These are phyloP conservation scores for Austrolebias charrua DNA, from an alignment of 2,797 vertebrate species.

Conservation along the genomic window DNA sequence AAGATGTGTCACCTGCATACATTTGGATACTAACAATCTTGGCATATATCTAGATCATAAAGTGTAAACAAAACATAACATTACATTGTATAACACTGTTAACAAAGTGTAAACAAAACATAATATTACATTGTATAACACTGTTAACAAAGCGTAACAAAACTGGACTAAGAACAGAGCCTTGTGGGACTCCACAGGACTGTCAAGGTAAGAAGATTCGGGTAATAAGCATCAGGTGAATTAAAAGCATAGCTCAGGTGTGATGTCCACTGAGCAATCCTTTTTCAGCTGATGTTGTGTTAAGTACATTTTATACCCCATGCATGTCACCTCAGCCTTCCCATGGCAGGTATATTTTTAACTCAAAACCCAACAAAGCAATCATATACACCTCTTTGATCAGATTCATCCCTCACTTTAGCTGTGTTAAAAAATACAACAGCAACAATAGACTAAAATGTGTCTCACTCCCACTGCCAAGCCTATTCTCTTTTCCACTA, in stretches of 20 bases:
- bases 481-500: conserved; percentile 58
- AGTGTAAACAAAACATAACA: too few species aligned
- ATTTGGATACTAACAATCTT: too few species aligned
- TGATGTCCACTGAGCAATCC: conserved; percentile 29
- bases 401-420: conserved; percentile 71
- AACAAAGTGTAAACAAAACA: too few species aligned
- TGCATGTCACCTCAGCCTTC: conserved; percentile 11
- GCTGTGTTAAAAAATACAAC: conserved; percentile 52
- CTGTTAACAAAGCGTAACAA: too few species aligned
- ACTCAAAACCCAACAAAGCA: conserved; percentile 49
- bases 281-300: conserved; percentile 32
- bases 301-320: conserved; percentile 3
- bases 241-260: conserved; percentile 54
- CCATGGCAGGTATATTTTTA: conserved; percentile 25
- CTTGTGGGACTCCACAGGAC: too few species aligned
- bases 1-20: too few species aligned
- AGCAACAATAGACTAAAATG: conserved; percentile 63
- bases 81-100: too few species aligned
- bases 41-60: too few species aligned
- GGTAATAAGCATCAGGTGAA: conserved; percentile 36
- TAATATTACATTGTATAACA: too few species aligned
- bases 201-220: conserved; percentile 5
- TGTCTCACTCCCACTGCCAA: conserved; percentile 64
- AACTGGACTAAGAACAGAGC: too few species aligned
- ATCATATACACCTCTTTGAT: conserved; percentile 67